A percentile compares a stretch with the other conserved stretches of the same genome.
Evolutionary conservation across 2,888 invertebrate species (phyloP).

Genomic region (Acrobasis consociella): DNA sequence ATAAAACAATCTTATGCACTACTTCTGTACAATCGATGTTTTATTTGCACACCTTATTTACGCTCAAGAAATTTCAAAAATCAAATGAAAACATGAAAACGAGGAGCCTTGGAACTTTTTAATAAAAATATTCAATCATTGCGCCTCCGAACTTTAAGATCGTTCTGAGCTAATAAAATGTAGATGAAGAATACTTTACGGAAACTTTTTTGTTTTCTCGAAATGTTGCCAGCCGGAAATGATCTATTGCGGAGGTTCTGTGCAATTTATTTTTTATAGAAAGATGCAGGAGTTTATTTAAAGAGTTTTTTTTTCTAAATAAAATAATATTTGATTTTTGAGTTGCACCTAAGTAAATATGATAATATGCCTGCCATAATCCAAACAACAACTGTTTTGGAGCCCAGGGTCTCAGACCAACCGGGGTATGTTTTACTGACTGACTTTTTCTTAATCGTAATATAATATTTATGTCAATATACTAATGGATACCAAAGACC

Average conservation of each 20-base stretch:
- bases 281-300: too few relatives aligned
- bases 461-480: too few relatives aligned
- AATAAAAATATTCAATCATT: slow-evolving; percentile 57
- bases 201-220: slow-evolving; percentile 35
- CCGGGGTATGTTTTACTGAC: too few relatives aligned
- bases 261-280: neutral
- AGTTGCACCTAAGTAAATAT: too few relatives aligned
- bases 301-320: too few relatives aligned
- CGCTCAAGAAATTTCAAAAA: slow-evolving; percentile 23
- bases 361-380: too few relatives aligned
- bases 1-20: neutral
- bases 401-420: too few relatives aligned
- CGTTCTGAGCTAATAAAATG: slow-evolving; percentile 64
- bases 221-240: neutral
- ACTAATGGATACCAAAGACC: too few relatives aligned
- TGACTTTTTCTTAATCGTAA: too few relatives aligned
- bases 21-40: neutral
- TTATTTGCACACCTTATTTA: slow-evolving; percentile 13
- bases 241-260: neutral
- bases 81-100: slow-evolving; percentile 23
- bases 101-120: slow-evolving; percentile 38
- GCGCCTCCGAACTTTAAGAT: slow-evolving; percentile 47
- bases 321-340: too few relatives aligned
- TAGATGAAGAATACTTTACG: slow-evolving; percentile 54
- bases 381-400: too few relatives aligned